Percentiles rank a stretch among this genome's conserved stretches.
phyloP scores from a whole-genome alignment of 2,797 vertebrate species.

The Fundulus diaphanus region DNA sequence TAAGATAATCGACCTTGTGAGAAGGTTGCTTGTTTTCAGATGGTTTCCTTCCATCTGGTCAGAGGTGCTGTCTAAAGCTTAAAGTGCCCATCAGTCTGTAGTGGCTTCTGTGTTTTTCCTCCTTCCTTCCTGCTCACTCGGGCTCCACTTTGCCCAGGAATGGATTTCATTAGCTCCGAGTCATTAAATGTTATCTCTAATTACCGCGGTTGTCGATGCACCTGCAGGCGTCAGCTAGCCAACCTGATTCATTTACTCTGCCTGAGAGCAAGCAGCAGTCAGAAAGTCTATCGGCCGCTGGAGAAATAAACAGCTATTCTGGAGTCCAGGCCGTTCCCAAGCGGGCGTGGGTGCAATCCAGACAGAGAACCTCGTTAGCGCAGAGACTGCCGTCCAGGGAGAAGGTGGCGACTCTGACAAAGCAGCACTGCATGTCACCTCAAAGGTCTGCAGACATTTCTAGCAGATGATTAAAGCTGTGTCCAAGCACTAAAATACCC shows the following conservation, averaged over 20 bases:
- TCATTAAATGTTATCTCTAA: constrained; percentile 97
- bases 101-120: constrained; percentile 20
- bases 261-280: constrained; percentile 34
- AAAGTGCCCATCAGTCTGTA: constrained; percentile 32
- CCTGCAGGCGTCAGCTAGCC: constrained; percentile 90
- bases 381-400: constrained; percentile 44
- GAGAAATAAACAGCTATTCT: constrained; percentile 51
- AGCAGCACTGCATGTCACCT: constrained; percentile 44
- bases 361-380: constrained; percentile 48
- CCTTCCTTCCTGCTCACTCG: constrained; percentile 51
- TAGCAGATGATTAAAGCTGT: constrained; percentile 63
- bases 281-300: constrained; percentile 31
- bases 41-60: constrained; percentile 46
- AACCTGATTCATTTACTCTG: constrained; percentile 66
- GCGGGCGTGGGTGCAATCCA: constrained; percentile 37
- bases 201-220: constrained; percentile 89
- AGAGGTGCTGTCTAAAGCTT: constrained; percentile 37
- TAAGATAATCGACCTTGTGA: constrained; percentile 53
- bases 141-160: constrained; percentile 88
- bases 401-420: constrained; percentile 46
- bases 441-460: constrained; percentile 57
- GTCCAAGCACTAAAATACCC: constrained; percentile 52
- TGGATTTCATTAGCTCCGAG: constrained; percentile 95
- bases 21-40: constrained; percentile 40
- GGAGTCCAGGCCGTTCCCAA: constrained; percentile 36